phyloP scores from a whole-genome alignment of 1,140 invertebrate species.

The Camponotus floridanus region DNA sequence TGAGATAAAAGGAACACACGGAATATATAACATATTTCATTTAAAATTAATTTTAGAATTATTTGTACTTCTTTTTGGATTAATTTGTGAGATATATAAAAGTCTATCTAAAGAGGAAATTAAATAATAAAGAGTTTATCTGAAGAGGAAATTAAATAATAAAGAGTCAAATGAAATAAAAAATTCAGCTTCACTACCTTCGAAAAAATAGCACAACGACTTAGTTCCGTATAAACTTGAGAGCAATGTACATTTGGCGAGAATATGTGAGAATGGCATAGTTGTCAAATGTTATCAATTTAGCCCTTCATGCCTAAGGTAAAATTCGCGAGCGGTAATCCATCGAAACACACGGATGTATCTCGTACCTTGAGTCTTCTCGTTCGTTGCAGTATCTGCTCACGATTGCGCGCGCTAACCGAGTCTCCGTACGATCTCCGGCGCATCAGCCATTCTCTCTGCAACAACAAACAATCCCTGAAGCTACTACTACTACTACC shows the following conservation, averaged over 20 bases:
- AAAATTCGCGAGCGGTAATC: slow-evolving; percentile 34
- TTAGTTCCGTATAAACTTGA: not conserved
- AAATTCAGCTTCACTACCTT: not conserved
- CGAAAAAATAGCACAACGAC: not conserved
- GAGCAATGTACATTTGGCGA: not conserved
- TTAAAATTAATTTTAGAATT: slow-evolving; percentile 14
- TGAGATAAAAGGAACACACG: no score
- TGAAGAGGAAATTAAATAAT: not conserved
- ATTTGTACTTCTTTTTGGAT: not conserved
- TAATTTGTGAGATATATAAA: not conserved
- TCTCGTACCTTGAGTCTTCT: slow-evolving; percentile 69
- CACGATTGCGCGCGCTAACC: slow-evolving; percentile 75
- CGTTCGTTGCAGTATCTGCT: slow-evolving; percentile 65
- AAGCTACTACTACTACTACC: slow-evolving; percentile 24
- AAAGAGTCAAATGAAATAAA: not conserved
- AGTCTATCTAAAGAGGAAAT: not conserved
- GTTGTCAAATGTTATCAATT: slow-evolving; percentile 1
- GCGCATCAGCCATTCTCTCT: slow-evolving; percentile 77
- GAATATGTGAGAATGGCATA: not conserved
- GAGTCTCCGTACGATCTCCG: slow-evolving; percentile 77
- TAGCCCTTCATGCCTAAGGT: slow-evolving; percentile 15
- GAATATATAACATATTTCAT: not conserved
- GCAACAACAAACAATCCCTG: slow-evolving; percentile 77
- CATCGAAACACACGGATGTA: slow-evolving; percentile 6
- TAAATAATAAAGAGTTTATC: not conserved